Conservation (phyloP, 1,140 invertebrate species). For the Thaumetopoea pityocampa region DNA sequence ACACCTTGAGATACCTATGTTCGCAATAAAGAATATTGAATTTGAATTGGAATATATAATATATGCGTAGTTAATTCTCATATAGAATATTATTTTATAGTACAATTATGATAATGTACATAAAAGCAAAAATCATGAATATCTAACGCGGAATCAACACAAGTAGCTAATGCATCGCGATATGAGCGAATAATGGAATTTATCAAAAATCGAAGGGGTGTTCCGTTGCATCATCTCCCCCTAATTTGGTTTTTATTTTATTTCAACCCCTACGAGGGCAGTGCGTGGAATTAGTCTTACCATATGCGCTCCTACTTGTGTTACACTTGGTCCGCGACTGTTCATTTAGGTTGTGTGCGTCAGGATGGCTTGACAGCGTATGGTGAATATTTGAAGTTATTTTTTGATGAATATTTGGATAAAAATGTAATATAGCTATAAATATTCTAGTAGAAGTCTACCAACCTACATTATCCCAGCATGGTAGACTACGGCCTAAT, state of each 20-base stretch:
- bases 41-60: too few relatives aligned
- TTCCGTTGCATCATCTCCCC: constrained; percentile 63
- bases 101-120: background rate
- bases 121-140: constrained; percentile 12
- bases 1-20: too few relatives aligned
- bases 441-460: too few relatives aligned
- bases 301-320: constrained; percentile 69
- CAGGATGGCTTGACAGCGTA: background rate
- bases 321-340: constrained; percentile 64
- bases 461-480: too few relatives aligned
- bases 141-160: constrained; percentile 22
- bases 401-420: background rate
- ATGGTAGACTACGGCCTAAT: too few relatives aligned
- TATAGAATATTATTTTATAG: too few relatives aligned
- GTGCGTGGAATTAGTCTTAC: constrained; percentile 67
- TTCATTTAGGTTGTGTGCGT: constrained; percentile 50
- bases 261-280: constrained; percentile 51
- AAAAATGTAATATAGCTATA: constrained; percentile 2
- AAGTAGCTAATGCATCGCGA: constrained; percentile 48
- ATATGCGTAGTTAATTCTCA: too few relatives aligned
- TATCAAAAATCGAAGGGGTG: constrained; percentile 71
- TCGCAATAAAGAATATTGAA: too few relatives aligned
- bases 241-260: constrained; percentile 72
- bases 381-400: background rate
- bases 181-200: constrained; percentile 67